These are phyloP conservation scores for Anastrepha ludens DNA, from an alignment of 1,140 invertebrate species.

Conservation along the genomic window DNA sequence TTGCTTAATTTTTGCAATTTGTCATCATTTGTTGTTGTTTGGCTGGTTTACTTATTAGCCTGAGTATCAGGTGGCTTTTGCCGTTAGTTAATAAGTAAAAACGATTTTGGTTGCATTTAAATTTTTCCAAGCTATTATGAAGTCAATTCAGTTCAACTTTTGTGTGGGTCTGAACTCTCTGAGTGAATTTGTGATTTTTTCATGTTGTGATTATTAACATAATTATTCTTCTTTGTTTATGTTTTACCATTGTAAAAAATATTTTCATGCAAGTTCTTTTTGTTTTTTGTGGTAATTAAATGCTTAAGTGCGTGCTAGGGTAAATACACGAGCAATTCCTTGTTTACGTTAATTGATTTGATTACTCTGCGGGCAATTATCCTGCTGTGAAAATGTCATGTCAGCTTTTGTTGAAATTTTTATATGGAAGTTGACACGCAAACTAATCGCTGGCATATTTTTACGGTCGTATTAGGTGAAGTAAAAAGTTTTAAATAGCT, in stretches of 20 bases:
- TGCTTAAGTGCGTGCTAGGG: not conserved
- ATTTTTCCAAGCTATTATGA: not conserved
- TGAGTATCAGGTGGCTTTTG: not conserved
- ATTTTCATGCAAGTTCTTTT: not conserved
- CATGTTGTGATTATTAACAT: no score
- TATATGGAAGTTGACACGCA: not conserved
- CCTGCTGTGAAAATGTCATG: conserved; percentile 24
- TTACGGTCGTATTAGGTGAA: no score
- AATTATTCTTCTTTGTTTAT: no score
- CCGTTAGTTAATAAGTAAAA: not conserved
- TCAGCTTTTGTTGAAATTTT: not conserved
- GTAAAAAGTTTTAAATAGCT: no score
- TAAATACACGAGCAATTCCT: not conserved
- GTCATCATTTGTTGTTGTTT: conserved; percentile 41
- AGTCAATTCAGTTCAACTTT: not conserved
- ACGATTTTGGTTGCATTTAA: conserved; percentile 9
- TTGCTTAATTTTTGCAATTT: conserved; percentile 44
- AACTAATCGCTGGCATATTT: not conserved
- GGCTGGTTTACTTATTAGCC: not conserved
- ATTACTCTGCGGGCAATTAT: not conserved
- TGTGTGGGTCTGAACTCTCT: not conserved
- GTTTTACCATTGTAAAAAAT: not conserved
- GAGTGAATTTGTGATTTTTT: not conserved
- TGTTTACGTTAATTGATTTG: not conserved
- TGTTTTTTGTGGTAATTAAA: no score